Base-by-base conservation (phyloP, 2,888 invertebrate species). In the Trachelus tabidus region DNA sequence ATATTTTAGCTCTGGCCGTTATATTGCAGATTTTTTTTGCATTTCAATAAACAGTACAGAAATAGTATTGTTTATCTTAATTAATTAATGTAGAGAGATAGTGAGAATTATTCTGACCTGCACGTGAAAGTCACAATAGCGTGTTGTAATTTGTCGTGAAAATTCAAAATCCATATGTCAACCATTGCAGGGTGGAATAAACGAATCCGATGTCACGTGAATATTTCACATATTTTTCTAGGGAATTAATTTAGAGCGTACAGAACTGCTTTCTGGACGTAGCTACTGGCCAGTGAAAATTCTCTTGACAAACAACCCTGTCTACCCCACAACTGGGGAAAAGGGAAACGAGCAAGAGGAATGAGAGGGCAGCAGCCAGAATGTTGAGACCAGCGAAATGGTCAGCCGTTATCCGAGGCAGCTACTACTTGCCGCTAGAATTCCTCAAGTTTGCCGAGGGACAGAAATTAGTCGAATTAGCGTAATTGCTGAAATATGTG, bases 171-270 rank as follows among this genome's bases (percentile, higher is more conserved):
- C 84, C 83, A 80, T 83, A 84, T 83, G 84, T 80, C 83, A 85
- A 82, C 85, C 83, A 85, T 69, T 34, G 35, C 15, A 34, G 35
- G 15, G 74, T 30, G 11, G 12, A 71, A 12, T 11, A 71, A 71
- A 71, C 75, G 68, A 56, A 77, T 76, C 33, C 73, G 75, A 37
- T 4, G 37, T 69, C 73, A 73, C 77, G 74, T 80, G 80, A 85
- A 86, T 86, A 86, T 86, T 85, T 85, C 86, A 83, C 81, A 84
- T 86, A 86, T 86, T 86, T 86, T 86, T 86, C 83, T 84, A 82
- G 83, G 79, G 82, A 86, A 86, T 85, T 86, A 86, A 85, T 85
- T 83, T 84, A 80, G 79, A 77, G 82, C 80, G 82, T 82, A 83
- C 11, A 30, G 71, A 68, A 76, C 73, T 37, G 68, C 34, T 35